These are phyloP conservation scores for Nasonia vitripennis DNA, from an alignment of 1,140 invertebrate species.

Conservation along the genomic window DNA sequence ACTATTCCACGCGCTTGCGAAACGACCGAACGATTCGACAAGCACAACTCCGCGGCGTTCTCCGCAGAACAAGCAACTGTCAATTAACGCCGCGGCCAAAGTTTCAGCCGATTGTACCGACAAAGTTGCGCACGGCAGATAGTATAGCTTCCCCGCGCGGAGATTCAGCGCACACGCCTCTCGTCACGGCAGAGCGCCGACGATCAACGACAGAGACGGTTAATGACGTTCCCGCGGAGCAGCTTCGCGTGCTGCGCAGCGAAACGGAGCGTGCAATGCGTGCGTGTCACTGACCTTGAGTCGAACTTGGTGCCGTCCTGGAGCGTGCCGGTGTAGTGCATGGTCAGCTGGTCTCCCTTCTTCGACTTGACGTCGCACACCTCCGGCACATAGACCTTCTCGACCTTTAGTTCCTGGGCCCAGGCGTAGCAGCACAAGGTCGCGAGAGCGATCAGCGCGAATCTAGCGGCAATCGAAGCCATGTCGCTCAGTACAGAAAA, in stretches of 20 bases:
- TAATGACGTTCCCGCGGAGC: background rate
- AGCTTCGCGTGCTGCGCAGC: background rate
- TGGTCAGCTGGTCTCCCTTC: conserved; percentile 90
- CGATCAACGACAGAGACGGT: too few species aligned
- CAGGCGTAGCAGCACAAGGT: conserved; percentile 13
- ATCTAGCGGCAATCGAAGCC: background rate
- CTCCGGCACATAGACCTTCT: conserved; percentile 86
- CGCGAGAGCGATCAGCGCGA: conserved; percentile 22
- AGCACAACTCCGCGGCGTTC: too few species aligned
- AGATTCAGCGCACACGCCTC: too few species aligned
- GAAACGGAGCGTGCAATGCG: background rate
- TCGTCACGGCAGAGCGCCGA: too few species aligned
- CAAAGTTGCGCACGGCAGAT: too few species aligned
- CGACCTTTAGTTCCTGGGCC: conserved; percentile 84
- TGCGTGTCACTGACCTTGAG: conserved; percentile 84
- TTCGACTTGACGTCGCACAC: conserved; percentile 89
- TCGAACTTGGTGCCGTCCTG: conserved; percentile 94
- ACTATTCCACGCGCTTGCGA: too few species aligned
- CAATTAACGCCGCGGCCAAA: too few species aligned
- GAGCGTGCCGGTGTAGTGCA: conserved; percentile 95
- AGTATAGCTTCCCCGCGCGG: too few species aligned
- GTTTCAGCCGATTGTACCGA: too few species aligned
- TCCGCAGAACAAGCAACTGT: too few species aligned
- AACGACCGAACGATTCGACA: too few species aligned
- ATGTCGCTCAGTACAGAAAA: conserved; percentile 1